Percentiles rank a stretch among this genome's conserved stretches.
phyloP scores from a whole-genome alignment of 2,113 vertebrate species.

The Apistogramma diplotaenia region DNA sequence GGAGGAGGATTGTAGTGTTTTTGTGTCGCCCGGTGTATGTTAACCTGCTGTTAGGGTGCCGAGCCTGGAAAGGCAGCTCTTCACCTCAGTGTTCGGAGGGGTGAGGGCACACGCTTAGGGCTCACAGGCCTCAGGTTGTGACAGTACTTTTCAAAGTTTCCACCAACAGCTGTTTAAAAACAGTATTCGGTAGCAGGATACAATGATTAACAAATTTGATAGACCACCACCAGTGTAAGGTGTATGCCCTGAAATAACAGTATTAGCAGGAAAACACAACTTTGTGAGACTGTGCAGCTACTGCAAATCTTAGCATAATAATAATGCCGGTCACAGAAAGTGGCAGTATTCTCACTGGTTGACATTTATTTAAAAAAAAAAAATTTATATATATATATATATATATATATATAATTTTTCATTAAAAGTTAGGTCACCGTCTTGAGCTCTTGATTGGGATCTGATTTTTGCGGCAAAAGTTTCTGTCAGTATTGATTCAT shows the following conservation, averaged over 20 bases:
- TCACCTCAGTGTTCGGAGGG: neutral
- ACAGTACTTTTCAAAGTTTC: neutral
- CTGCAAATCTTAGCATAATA: too few species aligned
- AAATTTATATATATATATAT: too few species aligned
- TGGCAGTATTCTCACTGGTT: too few species aligned
- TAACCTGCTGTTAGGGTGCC: neutral
- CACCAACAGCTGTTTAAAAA: neutral
- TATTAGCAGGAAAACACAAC: too few species aligned
- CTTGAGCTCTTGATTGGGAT: too few species aligned
- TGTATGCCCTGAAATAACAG: too few species aligned
- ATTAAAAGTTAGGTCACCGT: too few species aligned
- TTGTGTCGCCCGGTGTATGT: neutral
- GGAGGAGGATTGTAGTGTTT: neutral
- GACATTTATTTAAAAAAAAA: too few species aligned
- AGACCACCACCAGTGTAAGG: neutral
- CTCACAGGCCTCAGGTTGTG: neutral
- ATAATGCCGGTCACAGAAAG: too few species aligned
- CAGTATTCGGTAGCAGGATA: neutral
- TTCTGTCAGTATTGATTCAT: neutral
- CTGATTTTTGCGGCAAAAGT: neutral
- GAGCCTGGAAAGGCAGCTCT: neutral
- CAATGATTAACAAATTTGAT: neutral
- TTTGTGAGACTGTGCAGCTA: too few species aligned
- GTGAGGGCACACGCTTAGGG: neutral
- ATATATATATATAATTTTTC: too few species aligned